These are phyloP conservation scores for Sclerodermus sp. DNA, from an alignment of 2,888 invertebrate genomes.

Conservation along the genomic window DNA sequence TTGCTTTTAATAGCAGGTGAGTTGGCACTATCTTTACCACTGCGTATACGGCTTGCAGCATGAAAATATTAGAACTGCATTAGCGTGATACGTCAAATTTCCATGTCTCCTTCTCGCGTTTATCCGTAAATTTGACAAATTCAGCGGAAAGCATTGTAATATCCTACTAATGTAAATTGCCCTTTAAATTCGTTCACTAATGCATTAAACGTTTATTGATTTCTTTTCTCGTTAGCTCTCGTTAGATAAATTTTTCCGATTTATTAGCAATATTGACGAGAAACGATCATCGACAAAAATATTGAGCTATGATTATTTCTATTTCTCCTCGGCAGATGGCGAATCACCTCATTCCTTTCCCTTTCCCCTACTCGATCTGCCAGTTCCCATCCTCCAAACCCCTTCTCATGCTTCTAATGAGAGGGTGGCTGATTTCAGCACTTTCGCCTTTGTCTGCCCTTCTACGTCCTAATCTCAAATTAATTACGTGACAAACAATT, in stretches of 20 bases:
- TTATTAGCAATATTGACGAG: conserved; percentile 11
- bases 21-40: too few relatives aligned
- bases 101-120: too few relatives aligned
- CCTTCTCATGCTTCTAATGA: conserved; percentile 4
- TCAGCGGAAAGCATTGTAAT: too few relatives aligned
- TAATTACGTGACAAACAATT: conserved; percentile 40
- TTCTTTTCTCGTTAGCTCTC: too few relatives aligned
- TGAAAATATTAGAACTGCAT: too few relatives aligned
- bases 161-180: too few relatives aligned
- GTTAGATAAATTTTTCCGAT: not conserved
- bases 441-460: conserved; percentile 14
- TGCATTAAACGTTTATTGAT: too few relatives aligned
- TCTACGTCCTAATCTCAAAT: conserved; percentile 36
- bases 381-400: not conserved
- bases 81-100: too few relatives aligned
- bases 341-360: not conserved
- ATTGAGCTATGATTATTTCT: conserved; percentile 2
- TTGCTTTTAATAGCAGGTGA: too few relatives aligned
- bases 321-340: not conserved
- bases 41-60: too few relatives aligned
- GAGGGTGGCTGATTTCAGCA: conserved; percentile 12
- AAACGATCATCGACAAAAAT: not conserved
- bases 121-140: too few relatives aligned
- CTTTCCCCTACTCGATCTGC: conserved; percentile 7
- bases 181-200: too few relatives aligned